These are phyloP conservation scores for Sinohyriopsis cumingii DNA, from an alignment of 2,888 invertebrate species.

Conservation along the genomic window DNA sequence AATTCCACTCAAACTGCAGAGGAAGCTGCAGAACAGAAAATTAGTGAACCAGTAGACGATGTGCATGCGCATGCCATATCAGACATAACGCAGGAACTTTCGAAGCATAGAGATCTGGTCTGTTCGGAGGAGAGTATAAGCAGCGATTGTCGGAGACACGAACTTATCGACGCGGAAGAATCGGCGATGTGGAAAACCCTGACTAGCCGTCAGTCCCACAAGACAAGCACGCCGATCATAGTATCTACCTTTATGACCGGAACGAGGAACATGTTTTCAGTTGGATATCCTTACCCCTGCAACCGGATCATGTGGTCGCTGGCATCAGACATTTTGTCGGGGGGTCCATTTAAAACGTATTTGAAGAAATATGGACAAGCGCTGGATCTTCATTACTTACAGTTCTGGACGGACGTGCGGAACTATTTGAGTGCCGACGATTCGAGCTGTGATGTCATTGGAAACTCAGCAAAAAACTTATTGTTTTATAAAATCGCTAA, in stretches of 20 bases:
- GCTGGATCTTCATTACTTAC: conserved; percentile 33
- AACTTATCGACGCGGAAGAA: conserved; percentile 8
- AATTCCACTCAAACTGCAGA: too few species aligned
- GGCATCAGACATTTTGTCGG: conserved; percentile 43
- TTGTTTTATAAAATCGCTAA: conserved; percentile 18
- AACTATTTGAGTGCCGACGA: conserved; percentile 46
- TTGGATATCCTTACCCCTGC: conserved; percentile 26
- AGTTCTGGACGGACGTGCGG: conserved; percentile 49
- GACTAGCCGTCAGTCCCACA: conserved; percentile 4
- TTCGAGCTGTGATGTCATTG: neutral
- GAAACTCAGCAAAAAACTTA: neutral
- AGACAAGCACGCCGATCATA: conserved; percentile 18
- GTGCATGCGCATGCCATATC: too few species aligned
- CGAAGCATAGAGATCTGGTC: too few species aligned
- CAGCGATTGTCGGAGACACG: too few species aligned
- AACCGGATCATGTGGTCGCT: conserved; percentile 38
- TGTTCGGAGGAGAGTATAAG: too few species aligned
- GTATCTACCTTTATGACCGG: conserved; percentile 39
- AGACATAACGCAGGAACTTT: too few species aligned
- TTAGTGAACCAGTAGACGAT: too few species aligned
- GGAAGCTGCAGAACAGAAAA: too few species aligned
- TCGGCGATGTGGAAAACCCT: neutral
- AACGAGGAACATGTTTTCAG: conserved; percentile 26
- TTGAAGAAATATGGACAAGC: conserved; percentile 18
- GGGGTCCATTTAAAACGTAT: conserved; percentile 36